phyloP scores from a whole-genome alignment of 64 coral and sea anemone genomes.

The Montipora sp. region DNA sequence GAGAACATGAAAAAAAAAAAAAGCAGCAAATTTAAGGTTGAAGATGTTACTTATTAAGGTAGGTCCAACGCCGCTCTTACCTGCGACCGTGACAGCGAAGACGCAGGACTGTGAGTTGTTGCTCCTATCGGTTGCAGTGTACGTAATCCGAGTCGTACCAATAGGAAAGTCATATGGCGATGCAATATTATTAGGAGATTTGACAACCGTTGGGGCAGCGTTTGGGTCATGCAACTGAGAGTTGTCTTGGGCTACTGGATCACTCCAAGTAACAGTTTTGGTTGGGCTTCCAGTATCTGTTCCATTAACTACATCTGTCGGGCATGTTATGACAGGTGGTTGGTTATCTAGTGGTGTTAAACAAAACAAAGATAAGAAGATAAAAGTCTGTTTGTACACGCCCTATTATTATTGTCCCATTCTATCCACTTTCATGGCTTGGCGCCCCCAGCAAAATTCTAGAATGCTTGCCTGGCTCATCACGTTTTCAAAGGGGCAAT shows the following conservation, averaged over 20 bases:
- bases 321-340: constrained; percentile 79
- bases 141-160: constrained; percentile 80
- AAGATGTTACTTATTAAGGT: background rate
- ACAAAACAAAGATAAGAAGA: background rate
- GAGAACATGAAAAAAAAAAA: background rate
- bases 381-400: too few relatives aligned
- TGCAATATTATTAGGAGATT: constrained; percentile 55
- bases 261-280: constrained; percentile 65
- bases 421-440: too few relatives aligned
- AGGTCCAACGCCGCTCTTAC: constrained; percentile 27
- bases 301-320: constrained; percentile 30
- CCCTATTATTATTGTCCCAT: too few relatives aligned
- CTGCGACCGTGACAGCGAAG: constrained; percentile 73
- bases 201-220: constrained; percentile 70
- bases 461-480: too few relatives aligned
- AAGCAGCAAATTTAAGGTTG: too few relatives aligned
- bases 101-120: constrained; percentile 69
- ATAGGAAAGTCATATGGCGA: constrained; percentile 90
- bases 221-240: constrained; percentile 74
- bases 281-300: constrained; percentile 77
- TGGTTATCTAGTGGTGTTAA: constrained; percentile 64
- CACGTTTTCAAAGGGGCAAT: too few relatives aligned
- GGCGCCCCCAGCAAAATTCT: too few relatives aligned
- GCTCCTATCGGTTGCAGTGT: constrained; percentile 81
- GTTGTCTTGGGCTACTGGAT: constrained; percentile 74